A percentile compares a stretch with the other conserved stretches of the same genome.
Evolutionary conservation across 2,113 vertebrate genomes (phyloP).

Genomic region (Acrocephalus arundinaceus): DNA sequence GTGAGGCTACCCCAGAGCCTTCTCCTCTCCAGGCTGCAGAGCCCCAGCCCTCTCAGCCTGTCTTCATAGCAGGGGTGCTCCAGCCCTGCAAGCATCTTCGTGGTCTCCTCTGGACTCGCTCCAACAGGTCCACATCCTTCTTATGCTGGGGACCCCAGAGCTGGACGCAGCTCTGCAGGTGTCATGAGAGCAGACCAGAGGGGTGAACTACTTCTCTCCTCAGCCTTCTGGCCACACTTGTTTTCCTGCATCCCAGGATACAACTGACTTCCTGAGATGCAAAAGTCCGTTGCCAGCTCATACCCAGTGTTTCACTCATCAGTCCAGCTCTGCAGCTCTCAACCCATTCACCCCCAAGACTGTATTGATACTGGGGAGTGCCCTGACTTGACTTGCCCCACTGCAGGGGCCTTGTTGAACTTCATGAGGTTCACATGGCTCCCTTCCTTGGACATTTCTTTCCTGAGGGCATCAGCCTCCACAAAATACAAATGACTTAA

Average conservation of each 20-base stretch:
- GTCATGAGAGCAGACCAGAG: not conserved
- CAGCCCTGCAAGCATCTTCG: not conserved
- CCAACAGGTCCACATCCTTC: not conserved
- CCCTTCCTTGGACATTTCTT: not conserved
- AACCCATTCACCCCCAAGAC: not conserved
- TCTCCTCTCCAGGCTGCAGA: not conserved
- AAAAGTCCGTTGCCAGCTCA: not conserved
- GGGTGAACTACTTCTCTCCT: not conserved
- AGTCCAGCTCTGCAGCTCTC: not conserved
- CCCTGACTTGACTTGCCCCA: too few relatives aligned
- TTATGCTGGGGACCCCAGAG: not conserved
- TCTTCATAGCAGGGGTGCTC: not conserved
- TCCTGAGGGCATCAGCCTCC: not conserved
- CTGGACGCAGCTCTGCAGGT: not conserved
- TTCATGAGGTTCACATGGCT: not conserved
- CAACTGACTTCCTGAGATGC: accelerated
- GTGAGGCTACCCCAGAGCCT: not conserved
- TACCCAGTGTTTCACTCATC: not conserved
- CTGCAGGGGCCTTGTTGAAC: not conserved
- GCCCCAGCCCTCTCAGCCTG: not conserved
- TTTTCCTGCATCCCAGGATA: not conserved
- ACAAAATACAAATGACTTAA: not conserved
- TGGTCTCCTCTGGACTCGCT: not conserved
- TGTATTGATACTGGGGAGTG: not conserved
- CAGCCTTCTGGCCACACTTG: not conserved